Conservation (phyloP, 2,113 vertebrate species). For the Alaudala cheleensis region DNA sequence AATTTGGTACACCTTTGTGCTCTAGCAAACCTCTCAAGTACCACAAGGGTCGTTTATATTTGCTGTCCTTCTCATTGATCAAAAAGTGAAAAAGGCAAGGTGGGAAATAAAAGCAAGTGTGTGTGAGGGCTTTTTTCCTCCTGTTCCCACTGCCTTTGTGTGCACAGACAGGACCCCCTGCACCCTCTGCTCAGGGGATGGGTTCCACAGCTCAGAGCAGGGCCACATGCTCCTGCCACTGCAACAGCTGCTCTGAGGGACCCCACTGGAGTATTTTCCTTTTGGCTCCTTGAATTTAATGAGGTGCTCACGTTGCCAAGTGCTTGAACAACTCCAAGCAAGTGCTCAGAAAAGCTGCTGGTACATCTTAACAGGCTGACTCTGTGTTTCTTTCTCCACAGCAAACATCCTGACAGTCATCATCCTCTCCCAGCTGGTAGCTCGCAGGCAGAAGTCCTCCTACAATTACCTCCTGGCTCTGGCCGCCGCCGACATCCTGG, state of each 20-base stretch:
- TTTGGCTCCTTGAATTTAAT: background rate
- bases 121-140: background rate
- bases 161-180: background rate
- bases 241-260: background rate
- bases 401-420: conserved; percentile 96
- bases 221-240: background rate
- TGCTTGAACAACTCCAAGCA: background rate
- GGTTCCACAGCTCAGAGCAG: background rate
- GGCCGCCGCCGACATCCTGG: conserved; percentile 93
- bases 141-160: background rate
- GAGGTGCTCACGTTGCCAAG: background rate
- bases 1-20: background rate
- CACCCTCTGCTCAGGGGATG: background rate
- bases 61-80: background rate
- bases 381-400: conserved; percentile 66
- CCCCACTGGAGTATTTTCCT: fast-evolving
- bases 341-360: background rate
- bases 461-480: conserved; percentile 97
- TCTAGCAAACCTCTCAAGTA: background rate
- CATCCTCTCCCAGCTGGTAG: conserved; percentile 94
- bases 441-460: conserved; percentile 95
- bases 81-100: background rate
- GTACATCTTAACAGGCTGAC: background rate
- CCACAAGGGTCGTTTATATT: background rate
- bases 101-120: background rate